phyloP scores from a whole-genome alignment of 2,797 vertebrate genomes.

The Ispidina picta region DNA sequence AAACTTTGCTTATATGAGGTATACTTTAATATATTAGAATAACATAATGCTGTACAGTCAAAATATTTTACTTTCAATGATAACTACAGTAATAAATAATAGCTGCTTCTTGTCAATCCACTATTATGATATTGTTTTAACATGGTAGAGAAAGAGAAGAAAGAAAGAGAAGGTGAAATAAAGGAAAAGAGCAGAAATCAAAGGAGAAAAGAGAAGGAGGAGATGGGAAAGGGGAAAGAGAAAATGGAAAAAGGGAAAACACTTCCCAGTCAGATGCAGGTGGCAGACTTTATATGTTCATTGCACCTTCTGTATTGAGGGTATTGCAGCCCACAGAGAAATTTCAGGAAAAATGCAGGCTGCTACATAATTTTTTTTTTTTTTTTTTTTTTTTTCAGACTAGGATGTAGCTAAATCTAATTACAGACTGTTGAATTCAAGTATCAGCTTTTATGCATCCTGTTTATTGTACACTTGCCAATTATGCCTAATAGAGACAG shows the following conservation, averaged over 20 bases:
- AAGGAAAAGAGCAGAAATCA: neutral
- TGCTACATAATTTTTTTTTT: constrained; percentile 9
- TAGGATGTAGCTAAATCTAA: constrained; percentile 49
- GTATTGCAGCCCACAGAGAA: neutral
- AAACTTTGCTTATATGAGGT: neutral
- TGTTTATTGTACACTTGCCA: constrained; percentile 51
- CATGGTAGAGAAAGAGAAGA: neutral
- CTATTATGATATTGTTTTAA: neutral
- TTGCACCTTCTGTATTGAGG: neutral
- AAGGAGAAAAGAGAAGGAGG: neutral
- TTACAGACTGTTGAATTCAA: neutral
- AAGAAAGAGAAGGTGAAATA: neutral
- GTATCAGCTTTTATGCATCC: constrained; percentile 53
- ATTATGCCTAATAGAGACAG: constrained; percentile 30
- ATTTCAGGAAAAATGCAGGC: constrained; percentile 29
- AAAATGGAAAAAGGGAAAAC: neutral
- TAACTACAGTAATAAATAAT: neutral
- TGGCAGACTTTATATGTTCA: neutral
- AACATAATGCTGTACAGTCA: neutral
- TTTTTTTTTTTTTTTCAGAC: constrained; percentile 8
- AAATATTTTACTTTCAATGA: neutral
- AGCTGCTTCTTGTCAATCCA: neutral
- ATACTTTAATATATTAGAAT: neutral
- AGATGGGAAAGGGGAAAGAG: neutral
- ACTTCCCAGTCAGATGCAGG: neutral